These are phyloP conservation scores for Pentalonia nigronervosa DNA, from an alignment of 1,140 invertebrate genomes.

Conservation along the genomic window DNA sequence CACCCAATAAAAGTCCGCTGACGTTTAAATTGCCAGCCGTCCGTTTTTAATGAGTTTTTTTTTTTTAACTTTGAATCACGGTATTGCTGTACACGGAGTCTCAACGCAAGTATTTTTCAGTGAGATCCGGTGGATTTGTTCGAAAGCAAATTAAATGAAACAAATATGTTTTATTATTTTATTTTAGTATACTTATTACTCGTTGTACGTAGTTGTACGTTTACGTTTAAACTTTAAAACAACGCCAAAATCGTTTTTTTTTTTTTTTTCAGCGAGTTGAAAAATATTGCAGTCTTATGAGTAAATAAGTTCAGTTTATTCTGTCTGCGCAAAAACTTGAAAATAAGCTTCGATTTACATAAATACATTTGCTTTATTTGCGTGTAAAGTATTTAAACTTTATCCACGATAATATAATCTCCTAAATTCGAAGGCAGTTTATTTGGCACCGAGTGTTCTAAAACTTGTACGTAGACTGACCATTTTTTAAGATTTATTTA, in stretches of 20 bases:
- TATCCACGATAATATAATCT: background rate
- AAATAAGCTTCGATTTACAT: background rate
- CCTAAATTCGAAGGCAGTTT: background rate
- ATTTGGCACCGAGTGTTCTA: background rate
- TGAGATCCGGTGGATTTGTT: background rate
- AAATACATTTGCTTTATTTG: background rate
- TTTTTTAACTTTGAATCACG: background rate
- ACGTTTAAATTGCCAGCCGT: background rate
- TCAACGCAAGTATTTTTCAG: background rate
- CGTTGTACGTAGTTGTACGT: background rate
- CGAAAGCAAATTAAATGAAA: background rate
- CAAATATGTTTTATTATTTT: background rate
- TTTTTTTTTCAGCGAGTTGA: background rate
- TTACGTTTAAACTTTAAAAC: background rate
- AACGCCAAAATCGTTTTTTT: background rate
- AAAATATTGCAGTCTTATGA: background rate
- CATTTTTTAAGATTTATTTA: background rate
- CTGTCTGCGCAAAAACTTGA: background rate
- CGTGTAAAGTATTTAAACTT: background rate
- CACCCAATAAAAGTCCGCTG: background rate
- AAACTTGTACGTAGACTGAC: background rate
- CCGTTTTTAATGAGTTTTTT: conserved; percentile 17
- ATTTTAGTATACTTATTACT: background rate
- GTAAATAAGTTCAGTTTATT: background rate
- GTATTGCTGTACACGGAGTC: background rate